Base-by-base conservation (phyloP, 1,140 invertebrate species). In the Lucilia cuprina region DNA sequence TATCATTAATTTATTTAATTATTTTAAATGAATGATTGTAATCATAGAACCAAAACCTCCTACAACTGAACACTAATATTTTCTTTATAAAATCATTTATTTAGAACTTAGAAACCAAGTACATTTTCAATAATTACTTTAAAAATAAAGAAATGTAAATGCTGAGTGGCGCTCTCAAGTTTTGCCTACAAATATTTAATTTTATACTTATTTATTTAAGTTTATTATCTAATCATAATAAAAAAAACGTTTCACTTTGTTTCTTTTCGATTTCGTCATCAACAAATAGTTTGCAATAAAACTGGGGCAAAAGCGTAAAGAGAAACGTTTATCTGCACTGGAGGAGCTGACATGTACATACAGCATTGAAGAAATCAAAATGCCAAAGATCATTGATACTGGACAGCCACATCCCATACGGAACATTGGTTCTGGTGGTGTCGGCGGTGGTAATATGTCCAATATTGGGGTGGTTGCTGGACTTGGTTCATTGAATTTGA, bases 221-320 rank as follows among this genome's bases (percentile, higher is more conserved):
- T 78, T 55, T 41, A 78, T 78, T 41, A 70, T 70, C 65, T 70
- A 70, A 70, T 70, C 47, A 14, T 82, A 55, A 47, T 4, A 34
- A 75, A 14, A 47, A 82, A 82, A 34, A 85, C 75, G n/a, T 84
- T 75, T 82, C 21, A 55, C 41, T 49, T 84, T 77, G 49, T 82
- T 21, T 83, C 13, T 25, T 70, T 70, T 35, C 47, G 17, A 70
- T 75, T 75, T 49, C 41, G 87, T 77, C 34, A 41, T 17, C 25
- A 82, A 83, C 85, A 92, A 92, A 30, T 89, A 93, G 93, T 93
- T 92, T 92, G 92, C 93, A 89, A 93, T 93, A 88, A 93, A 93
- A 88, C 89, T 93, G 90, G 93, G 92, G 84, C 92, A 92, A 88
- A 93, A 93, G 90, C 93, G 92, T 86, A 93, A 93, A 90, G 91